phyloP scores from a whole-genome alignment of 1,140 invertebrate genomes.

The Macrotrachela quadricornifera region DNA sequence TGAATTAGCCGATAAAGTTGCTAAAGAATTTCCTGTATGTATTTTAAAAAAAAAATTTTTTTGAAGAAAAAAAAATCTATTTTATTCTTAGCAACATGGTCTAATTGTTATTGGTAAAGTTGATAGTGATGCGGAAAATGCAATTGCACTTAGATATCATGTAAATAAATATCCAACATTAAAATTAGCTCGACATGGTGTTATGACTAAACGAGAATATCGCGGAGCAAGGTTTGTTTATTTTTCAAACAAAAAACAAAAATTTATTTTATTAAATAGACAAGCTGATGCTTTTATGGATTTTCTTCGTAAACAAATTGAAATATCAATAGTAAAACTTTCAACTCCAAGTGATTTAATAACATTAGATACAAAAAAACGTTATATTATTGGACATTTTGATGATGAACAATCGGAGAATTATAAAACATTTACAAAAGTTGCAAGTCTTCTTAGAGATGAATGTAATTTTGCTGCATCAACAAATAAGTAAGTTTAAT shows the following conservation, averaged over 20 bases:
- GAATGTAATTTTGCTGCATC: constrained; percentile 73
- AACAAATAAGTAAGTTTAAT: not conserved
- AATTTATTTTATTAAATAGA: constrained; percentile 9
- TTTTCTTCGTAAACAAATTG: constrained; percentile 65
- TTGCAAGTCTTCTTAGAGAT: constrained; percentile 48
- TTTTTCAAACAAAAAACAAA: too few species aligned
- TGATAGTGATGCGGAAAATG: constrained; percentile 6
- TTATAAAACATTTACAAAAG: constrained; percentile 24
- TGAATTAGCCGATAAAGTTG: constrained; percentile 6
- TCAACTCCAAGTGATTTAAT: constrained; percentile 48
- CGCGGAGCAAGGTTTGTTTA: constrained; percentile 38
- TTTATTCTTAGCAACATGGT: constrained; percentile 41
- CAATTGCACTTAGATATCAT: constrained; percentile 1
- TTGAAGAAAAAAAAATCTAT: too few species aligned
- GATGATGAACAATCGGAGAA: constrained; percentile 52
- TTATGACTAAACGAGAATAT: constrained; percentile 79
- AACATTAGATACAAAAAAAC: constrained; percentile 43
- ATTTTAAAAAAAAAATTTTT: not conserved
- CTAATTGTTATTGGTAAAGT: constrained; percentile 1
- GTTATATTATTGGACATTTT: constrained; percentile 80
- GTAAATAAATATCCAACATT: constrained; percentile 76
- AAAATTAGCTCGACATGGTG: constrained; percentile 80
- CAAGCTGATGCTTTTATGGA: constrained; percentile 61
- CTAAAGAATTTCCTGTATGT: not conserved
- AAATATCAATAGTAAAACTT: constrained; percentile 65